These are phyloP conservation scores for Willowsia nigromaculata DNA, from an alignment of 2,888 invertebrate species.

Conservation along the genomic window DNA sequence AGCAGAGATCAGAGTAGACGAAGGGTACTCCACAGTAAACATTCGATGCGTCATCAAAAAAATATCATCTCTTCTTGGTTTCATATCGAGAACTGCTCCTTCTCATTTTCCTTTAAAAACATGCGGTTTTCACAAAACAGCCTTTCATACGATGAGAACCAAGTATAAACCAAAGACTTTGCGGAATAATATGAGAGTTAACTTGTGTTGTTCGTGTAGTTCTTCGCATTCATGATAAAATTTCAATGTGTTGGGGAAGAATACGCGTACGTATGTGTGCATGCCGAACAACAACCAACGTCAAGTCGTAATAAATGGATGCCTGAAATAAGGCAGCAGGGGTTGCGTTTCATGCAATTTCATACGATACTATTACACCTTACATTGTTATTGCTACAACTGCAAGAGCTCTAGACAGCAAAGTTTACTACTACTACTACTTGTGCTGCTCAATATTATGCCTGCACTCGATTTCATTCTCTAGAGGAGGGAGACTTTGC, in stretches of 20 bases:
- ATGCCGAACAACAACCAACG: constrained; percentile 24
- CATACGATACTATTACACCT: not conserved
- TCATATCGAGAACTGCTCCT: not conserved
- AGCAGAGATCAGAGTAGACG: not conserved
- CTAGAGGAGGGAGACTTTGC: constrained; percentile 39
- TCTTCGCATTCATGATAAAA: not conserved
- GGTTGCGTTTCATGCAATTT: constrained; percentile 63
- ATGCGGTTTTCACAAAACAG: constrained; percentile 33
- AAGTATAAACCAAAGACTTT: not conserved
- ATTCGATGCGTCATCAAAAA: constrained; percentile 60
- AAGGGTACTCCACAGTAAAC: constrained; percentile 36
- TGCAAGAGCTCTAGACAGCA: not conserved
- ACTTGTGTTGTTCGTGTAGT: not conserved
- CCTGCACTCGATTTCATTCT: constrained; percentile 69
- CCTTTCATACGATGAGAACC: constrained; percentile 7
- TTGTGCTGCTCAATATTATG: constrained; percentile 33
- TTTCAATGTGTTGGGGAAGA: not conserved
- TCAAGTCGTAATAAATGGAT: constrained; percentile 28
- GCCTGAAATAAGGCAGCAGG: constrained; percentile 59
- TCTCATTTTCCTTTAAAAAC: constrained; percentile 19
- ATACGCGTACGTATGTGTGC: constrained; percentile 6
- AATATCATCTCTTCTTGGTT: constrained; percentile 13
- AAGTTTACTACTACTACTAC: not conserved
- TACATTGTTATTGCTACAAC: not conserved
- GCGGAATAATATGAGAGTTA: not conserved